Base-by-base conservation (phyloP, 2,797 vertebrate genomes). In the Pempheris klunzingeri region DNA sequence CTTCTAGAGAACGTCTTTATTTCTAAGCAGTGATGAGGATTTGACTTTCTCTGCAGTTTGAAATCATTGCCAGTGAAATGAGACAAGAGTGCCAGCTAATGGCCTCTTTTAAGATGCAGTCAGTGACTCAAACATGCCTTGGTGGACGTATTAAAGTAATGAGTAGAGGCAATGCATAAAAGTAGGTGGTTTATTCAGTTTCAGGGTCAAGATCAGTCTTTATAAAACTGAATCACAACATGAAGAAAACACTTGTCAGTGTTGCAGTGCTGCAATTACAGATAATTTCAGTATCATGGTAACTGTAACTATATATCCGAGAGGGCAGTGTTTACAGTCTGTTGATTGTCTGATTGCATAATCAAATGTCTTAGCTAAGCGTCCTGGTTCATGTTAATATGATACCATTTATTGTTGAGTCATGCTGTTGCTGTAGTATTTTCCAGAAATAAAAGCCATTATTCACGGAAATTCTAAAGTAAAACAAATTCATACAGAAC, bases 51-150 rank as follows among this genome's bases (percentile, higher is more conserved):
- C 30, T 63, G 47, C 57, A 60, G 61, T 74, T 73, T 60, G 43
- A 81, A 58, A 80, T 87, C 39, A 68, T n/a, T 63, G 71, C 60
- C 61, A 57, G 59, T 64, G 58, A 80, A 83, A 75, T 6, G 30
- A 55, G 36, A 66, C 49, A 57, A n/a, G 46, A 66, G 57, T 54
- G 70, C 46, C 41, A 41, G 55, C 61, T 73, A 69, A 71, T 53
- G 75, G 52, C n/a, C 34, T 74, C 64, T 71, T 82, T 77, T 60
- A 74, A 83, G 64, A 86, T 74, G 60, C 47, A 68, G 43, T 70
- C 57, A 68, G 8, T 78, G 49, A 71, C 70, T 83, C 61, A 77
- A 78, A 76, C 58, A 15, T 57, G 61, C 32, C 77, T 63, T 71
- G 61, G 59, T 83, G 57, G 64, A 81, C 59, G 22, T 71, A 46